Conservation (phyloP, 2,797 vertebrate species). For the Ataeniobius toweri region DNA sequence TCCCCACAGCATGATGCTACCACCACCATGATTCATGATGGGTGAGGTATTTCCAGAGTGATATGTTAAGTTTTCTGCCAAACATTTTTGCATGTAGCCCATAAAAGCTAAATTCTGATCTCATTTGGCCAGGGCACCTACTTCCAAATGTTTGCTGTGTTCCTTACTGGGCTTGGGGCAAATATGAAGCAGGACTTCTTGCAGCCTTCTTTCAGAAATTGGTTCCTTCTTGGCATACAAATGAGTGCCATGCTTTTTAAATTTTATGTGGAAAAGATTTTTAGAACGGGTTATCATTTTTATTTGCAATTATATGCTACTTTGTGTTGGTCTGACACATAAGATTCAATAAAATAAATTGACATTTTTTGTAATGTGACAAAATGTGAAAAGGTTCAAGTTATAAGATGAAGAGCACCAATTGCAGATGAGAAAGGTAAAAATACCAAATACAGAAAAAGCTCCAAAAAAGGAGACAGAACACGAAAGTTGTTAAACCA, state of each 20-base stretch:
- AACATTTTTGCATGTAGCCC: too few relatives aligned
- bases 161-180: not conserved
- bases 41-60: not conserved
- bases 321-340: not conserved
- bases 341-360: not conserved
- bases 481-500: not conserved
- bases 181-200: not conserved
- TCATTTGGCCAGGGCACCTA: too few relatives aligned
- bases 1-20: not conserved
- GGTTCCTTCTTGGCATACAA: not conserved
- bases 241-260: not conserved
- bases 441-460: conserved; percentile 17
- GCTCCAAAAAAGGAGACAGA: conserved; percentile 1
- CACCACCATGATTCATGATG: not conserved
- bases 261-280: not conserved
- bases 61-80: not conserved
- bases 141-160: not conserved
- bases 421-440: conserved; percentile 23
- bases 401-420: not conserved
- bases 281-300: not conserved
- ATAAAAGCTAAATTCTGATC: too few relatives aligned
- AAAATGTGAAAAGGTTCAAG: not conserved
- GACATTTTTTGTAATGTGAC: not conserved
- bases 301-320: not conserved
- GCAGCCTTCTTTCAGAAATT: not conserved